These are phyloP conservation scores for Peromyscus aztecus DNA, from an alignment of 2,797 vertebrate genomes.

Conservation along the genomic window DNA sequence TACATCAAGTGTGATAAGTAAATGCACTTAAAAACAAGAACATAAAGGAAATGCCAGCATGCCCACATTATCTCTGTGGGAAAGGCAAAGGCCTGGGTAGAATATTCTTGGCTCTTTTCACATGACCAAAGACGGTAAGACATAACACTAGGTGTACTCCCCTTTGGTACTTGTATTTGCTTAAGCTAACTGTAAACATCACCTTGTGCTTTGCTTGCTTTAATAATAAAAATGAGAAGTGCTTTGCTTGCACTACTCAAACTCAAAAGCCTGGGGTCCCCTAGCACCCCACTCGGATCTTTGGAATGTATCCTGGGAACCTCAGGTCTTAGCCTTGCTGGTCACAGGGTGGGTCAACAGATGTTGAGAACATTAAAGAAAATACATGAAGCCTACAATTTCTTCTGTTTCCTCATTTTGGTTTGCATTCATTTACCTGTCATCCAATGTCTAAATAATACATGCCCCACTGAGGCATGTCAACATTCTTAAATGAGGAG, in stretches of 20 bases:
- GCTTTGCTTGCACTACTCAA: neutral
- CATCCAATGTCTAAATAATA: slow-evolving; percentile 63
- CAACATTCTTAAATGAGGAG: slow-evolving; percentile 62
- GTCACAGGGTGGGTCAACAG: neutral
- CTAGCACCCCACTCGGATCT: neutral
- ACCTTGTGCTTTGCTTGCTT: neutral
- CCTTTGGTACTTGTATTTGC: neutral
- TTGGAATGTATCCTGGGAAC: neutral
- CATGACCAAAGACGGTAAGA: neutral
- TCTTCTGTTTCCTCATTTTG: neutral
- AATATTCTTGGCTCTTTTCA: neutral
- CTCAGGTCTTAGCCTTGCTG: neutral
- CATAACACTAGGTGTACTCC: neutral
- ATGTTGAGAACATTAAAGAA: slow-evolving; percentile 32
- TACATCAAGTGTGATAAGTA: neutral
- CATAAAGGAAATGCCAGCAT: neutral
- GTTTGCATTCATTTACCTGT: neutral
- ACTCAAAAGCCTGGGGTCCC: neutral
- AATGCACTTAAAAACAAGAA: neutral
- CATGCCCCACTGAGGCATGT: neutral
- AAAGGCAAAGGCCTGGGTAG: neutral
- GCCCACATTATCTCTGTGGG: neutral
- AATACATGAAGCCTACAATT: slow-evolving; percentile 16
- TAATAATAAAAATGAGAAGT: neutral
- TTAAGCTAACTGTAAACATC: neutral